Conservation (phyloP, 30 jellyfish, hydroid and myxozoan genomes). For the Hydractinia echinata region DNA sequence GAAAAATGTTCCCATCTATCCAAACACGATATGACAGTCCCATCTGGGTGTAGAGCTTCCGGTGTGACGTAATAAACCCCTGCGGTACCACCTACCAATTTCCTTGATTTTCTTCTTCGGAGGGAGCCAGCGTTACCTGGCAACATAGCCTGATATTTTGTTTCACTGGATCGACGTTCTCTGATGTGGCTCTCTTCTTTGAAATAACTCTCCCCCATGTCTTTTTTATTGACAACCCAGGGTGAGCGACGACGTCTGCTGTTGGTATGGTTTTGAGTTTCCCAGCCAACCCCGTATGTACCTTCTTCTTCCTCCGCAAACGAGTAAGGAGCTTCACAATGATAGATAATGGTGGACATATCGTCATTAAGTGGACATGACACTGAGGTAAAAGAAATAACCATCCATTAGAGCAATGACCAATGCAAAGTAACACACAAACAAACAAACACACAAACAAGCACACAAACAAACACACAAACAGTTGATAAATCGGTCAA, state of each 20-base stretch:
- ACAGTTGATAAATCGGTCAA: not conserved
- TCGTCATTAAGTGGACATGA: not conserved
- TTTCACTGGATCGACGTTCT: not conserved
- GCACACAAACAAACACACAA: not conserved
- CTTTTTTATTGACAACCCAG: not conserved
- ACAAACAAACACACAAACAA: not conserved
- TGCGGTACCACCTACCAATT: not conserved
- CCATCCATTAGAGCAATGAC: too few relatives aligned
- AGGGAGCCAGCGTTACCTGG: slow-evolving; percentile 14
- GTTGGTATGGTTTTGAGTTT: not conserved
- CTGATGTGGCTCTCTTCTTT: not conserved
- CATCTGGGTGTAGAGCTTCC: slow-evolving; percentile 2
- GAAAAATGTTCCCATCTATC: slow-evolving; percentile 23
- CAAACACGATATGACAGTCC: slow-evolving; percentile 7
- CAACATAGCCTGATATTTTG: not conserved
- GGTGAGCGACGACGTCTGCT: not conserved
- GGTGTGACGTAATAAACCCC: slow-evolving; percentile 24
- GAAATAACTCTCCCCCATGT: not conserved
- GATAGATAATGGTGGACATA: not conserved
- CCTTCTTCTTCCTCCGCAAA: not conserved
- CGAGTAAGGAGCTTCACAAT: slow-evolving; percentile 22
- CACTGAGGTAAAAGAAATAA: not conserved
- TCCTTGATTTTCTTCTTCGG: slow-evolving; percentile 4
- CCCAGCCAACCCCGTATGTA: slow-evolving; percentile 8
- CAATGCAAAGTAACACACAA: not conserved